Evolutionary conservation across 2,113 vertebrate species (phyloP).

Genomic region (Prietella phreatophila): DNA sequence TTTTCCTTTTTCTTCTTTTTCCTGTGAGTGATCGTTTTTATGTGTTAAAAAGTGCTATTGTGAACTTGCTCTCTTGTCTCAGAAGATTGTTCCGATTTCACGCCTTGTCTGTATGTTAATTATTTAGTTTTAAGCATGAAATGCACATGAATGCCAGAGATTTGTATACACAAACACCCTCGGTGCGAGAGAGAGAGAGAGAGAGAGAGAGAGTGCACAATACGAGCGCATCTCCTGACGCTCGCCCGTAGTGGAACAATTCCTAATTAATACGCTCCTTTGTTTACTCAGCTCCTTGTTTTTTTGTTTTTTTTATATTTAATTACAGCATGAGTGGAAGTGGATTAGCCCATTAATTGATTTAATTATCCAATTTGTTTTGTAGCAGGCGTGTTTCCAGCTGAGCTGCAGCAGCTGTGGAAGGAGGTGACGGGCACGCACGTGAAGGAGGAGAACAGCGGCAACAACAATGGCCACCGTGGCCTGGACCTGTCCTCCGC

Average conservation of each 20-base stretch:
- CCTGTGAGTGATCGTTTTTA: slow-evolving; percentile 59
- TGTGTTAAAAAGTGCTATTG: slow-evolving; percentile 56
- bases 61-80: slow-evolving; percentile 62
- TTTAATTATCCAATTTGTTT: slow-evolving; percentile 98
- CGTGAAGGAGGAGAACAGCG: slow-evolving; percentile 85
- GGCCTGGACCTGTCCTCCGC: slow-evolving; percentile 93
- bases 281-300: slow-evolving; percentile 87
- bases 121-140: slow-evolving; percentile 76
- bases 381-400: slow-evolving; percentile 99
- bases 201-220: slow-evolving; percentile 19
- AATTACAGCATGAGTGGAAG: slow-evolving; percentile 92
- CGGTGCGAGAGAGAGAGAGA: neutral
- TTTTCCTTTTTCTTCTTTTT: neutral
- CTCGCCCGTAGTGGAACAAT: slow-evolving; percentile 71
- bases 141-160: slow-evolving; percentile 73
- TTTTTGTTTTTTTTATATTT: slow-evolving; percentile 70
- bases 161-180: slow-evolving; percentile 72
- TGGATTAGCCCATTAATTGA: slow-evolving; percentile 97
- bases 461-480: slow-evolving; percentile 80
- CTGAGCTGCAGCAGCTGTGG: slow-evolving; percentile 99
- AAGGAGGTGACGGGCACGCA: slow-evolving; percentile 93
- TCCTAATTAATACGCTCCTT: slow-evolving; percentile 86
- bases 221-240: slow-evolving; percentile 55
- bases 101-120: slow-evolving; percentile 78
- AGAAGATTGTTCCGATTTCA: slow-evolving; percentile 79